phyloP scores from a whole-genome alignment of 2,888 invertebrate species.

The Rhagium mordax region DNA sequence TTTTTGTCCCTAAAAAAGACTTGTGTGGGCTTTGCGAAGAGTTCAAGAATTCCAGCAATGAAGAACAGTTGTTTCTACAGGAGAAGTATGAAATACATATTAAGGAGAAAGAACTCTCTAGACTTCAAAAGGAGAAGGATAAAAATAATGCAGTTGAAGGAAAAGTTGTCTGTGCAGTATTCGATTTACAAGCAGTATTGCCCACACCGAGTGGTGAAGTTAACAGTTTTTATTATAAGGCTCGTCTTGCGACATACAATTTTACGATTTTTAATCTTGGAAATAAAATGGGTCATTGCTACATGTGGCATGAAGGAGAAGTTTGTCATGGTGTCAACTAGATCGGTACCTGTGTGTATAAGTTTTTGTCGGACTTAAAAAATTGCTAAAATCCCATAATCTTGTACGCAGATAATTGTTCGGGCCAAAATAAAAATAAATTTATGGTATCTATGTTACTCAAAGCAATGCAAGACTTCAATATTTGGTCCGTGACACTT shows the following conservation, averaged over 20 bases:
- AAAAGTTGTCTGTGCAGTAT: too few species aligned
- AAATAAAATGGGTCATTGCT: constrained; percentile 53
- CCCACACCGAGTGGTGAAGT: constrained; percentile 44
- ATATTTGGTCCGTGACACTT: too few species aligned
- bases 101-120: neutral
- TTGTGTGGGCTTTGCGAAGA: too few species aligned
- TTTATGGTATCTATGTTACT: too few species aligned
- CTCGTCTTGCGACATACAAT: constrained; percentile 55
- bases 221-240: constrained; percentile 51
- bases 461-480: too few species aligned
- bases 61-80: neutral
- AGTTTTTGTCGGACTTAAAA: neutral
- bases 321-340: constrained; percentile 55
- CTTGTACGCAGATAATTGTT: neutral
- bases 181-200: constrained; percentile 51
- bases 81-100: neutral
- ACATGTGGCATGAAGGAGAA: constrained; percentile 55
- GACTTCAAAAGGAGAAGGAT: neutral
- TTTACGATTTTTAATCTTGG: constrained; percentile 54
- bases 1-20: too few species aligned
- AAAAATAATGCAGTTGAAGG: neutral
- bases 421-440: neutral
- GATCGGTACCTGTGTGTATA: constrained; percentile 36
- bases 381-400: neutral
- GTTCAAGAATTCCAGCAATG: neutral